Evolutionary conservation across 1,140 invertebrate species (phyloP), one percentile per base, ranked within the genome.

Genomic region (Frieseomelitta varia): DNA sequence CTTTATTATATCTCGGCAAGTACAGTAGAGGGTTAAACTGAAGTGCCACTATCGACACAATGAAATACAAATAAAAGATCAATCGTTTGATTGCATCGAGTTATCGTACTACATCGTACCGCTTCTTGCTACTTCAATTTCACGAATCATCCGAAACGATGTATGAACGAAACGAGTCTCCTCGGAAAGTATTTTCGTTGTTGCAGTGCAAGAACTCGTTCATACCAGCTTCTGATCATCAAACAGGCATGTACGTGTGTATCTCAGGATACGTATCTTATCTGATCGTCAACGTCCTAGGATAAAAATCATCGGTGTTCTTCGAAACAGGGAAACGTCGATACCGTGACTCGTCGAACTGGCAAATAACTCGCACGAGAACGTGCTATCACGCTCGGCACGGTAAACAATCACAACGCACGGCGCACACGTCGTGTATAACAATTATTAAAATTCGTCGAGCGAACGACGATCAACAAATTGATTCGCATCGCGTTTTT

Each of bases 271-370:
- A 47, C 39, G 39, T 47, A 47, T 47, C 39, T 47, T 8, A 8
- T 47, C 39, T 47, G 8, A 47, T 47, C 39, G 2, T 30, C 30
- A 30, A 30, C 30, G 2, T 2, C 30, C 30, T 30, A 12, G 65
- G 4, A 47, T 47, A 56, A 68, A 58, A 58, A 71, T 79, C 67
- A 47, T 67, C 24, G 53, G 11, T 34, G 51, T 34, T 55, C 6
- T 10, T 14, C 15, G 24, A 2, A 4, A 21, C 11, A n/a, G 24
- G 34, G 21, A n/a, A n/a, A 81, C 58, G 74, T 71, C 63, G 65
- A 73, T 67, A 58, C 47, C 61, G 30, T 87, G 75, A 78, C 85
- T 83, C 79, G 72, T 83, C 75, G 79, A 58, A 83, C 61, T 87
- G 74, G 6, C 68, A 63, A 80, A 87, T 74, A 87, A 87, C 34